A percentile compares a stretch with the other conserved stretches of the same genome.
phyloP scores from a whole-genome alignment of 2,113 vertebrate species.

The Pachycephala philippinensis region DNA sequence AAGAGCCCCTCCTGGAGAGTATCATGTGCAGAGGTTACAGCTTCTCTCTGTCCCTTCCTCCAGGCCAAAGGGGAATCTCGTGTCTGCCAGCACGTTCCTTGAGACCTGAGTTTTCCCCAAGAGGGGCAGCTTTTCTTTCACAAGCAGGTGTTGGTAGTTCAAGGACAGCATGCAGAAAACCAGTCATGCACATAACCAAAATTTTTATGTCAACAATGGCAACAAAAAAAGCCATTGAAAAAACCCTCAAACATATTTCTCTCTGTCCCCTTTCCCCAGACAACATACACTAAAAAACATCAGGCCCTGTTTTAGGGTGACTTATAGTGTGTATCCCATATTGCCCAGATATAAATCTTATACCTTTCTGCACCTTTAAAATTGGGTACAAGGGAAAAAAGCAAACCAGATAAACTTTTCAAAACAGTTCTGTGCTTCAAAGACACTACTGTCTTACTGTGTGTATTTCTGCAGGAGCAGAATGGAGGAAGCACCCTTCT shows the following conservation, averaged over 20 bases:
- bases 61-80: neutral
- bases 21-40: fast-evolving
- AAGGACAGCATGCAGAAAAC: neutral
- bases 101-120: neutral
- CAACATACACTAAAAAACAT: neutral
- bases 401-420: no score
- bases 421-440: no score
- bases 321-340: no score
- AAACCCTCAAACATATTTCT: neutral
- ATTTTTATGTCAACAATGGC: neutral
- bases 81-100: neutral
- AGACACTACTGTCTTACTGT: no score
- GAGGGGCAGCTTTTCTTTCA: neutral
- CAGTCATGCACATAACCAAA: neutral
- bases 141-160: neutral
- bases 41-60: neutral
- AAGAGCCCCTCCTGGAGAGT: neutral
- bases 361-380: no score
- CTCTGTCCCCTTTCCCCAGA: neutral
- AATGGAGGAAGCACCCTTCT: no score
- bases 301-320: neutral
- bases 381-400: no score
- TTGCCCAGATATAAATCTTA: no score
- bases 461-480: no score
- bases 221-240: neutral